Evolutionary conservation across 2,888 invertebrate species (phyloP).

Genomic region (Leucozona laternaria): DNA sequence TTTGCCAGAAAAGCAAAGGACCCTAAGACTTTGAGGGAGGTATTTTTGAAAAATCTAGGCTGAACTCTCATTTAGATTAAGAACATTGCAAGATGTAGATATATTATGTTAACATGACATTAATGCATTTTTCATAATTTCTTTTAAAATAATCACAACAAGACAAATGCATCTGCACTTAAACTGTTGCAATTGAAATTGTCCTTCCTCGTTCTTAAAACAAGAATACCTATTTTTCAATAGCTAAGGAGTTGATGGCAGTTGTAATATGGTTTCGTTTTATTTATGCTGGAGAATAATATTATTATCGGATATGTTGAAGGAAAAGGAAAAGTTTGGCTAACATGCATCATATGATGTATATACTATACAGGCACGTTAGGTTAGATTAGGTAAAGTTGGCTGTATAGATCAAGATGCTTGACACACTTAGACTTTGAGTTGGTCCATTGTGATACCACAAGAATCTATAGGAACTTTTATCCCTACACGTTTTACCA

Average conservation of each 20-base stretch:
- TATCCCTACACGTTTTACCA: no score
- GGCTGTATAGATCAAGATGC: no score
- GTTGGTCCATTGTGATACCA: no score
- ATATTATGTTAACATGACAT: neutral
- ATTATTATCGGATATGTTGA: no score
- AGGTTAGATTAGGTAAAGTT: no score
- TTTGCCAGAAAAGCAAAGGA: neutral
- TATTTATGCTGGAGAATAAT: no score
- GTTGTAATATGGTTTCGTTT: neutral
- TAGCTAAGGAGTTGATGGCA: neutral
- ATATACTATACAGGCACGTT: no score
- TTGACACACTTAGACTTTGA: no score
- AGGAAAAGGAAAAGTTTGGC: no score
- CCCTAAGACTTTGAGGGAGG: neutral
- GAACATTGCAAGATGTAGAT: neutral
- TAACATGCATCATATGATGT: no score
- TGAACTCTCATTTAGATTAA: neutral
- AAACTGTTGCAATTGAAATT: neutral
- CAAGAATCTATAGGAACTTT: no score
- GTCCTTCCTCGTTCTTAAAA: neutral
- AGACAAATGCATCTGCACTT: slow-evolving; percentile 8
- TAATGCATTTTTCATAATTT: slow-evolving; percentile 1
- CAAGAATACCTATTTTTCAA: neutral
- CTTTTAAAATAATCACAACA: neutral
- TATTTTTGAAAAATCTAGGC: neutral